A percentile compares a stretch with the other conserved stretches of the same genome.
These are phyloP conservation scores for Drosophila miranda DNA, from an alignment of 1,140 invertebrate species.

Conservation along the genomic window DNA sequence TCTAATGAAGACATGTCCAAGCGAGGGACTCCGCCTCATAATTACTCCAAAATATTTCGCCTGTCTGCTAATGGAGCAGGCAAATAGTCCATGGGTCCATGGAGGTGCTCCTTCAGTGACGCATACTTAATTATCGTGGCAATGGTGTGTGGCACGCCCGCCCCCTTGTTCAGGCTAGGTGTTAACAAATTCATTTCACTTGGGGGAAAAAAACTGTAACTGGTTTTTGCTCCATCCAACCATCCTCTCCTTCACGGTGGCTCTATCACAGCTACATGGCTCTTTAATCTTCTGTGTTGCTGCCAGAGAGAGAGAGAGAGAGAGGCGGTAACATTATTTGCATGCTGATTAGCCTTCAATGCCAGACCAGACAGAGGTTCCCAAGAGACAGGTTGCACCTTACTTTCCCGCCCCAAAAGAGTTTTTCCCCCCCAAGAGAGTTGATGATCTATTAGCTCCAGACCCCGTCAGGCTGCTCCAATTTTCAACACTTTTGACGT, in stretches of 20 bases:
- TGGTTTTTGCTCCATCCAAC: constrained; percentile 45
- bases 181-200: constrained; percentile 81
- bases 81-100: constrained; percentile 31
- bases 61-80: constrained; percentile 56
- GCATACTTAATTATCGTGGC: constrained; percentile 68
- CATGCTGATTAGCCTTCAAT: constrained; percentile 80
- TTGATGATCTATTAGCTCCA: constrained; percentile 23
- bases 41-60: constrained; percentile 71
- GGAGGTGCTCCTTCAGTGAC: constrained; percentile 33
- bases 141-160: constrained; percentile 54
- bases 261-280: constrained; percentile 69
- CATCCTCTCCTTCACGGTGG: constrained; percentile 34
- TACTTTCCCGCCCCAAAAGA: constrained; percentile 3
- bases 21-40: constrained; percentile 30
- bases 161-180: constrained; percentile 53
- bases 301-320: constrained; percentile 3
- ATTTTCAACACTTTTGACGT: constrained; percentile 81
- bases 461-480: constrained; percentile 43
- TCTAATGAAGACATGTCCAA: constrained; percentile 65
- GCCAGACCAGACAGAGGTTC: constrained; percentile 15
- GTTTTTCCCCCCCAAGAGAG: too few species aligned
- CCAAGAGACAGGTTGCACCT: constrained; percentile 63
- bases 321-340: constrained; percentile 78
- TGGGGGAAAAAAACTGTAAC: constrained; percentile 53
- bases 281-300: constrained; percentile 52